Evolutionary conservation across 53 echinoderm and acorn worm genomes (phyloP), one percentile per base, ranked within the genome.

Genomic region (Holothuria leucospilota): DNA sequence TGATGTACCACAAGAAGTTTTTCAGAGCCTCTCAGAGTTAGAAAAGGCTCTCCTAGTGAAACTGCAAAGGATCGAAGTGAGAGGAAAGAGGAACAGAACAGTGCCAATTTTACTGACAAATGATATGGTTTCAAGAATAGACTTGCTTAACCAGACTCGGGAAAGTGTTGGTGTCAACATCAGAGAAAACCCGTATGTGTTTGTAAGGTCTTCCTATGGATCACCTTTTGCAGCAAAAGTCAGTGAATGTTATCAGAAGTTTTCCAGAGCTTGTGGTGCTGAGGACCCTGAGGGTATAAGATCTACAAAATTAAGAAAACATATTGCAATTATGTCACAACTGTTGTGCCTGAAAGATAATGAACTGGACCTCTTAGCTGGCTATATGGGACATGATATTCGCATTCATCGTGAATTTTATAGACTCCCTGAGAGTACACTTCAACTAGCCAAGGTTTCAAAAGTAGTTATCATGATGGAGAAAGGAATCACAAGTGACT

Each of bases 371-470:
- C n/a, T n/a, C n/a, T n/a, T n/a, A n/a, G n/a, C n/a, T n/a, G n/a
- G n/a, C n/a, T n/a, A n/a, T n/a, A n/a, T n/a, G n/a, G n/a, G n/a
- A n/a, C n/a, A n/a, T n/a, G n/a, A n/a, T n/a, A n/a, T n/a, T n/a
- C n/a, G n/a, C n/a, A n/a, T n/a, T n/a, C n/a, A n/a, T n/a, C n/a
- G n/a, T 21, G 87, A 90, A 40, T 87, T 51, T 93, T n/a, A 90
- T 51, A 7, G 84, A 13, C 59, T 90, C 2, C 84, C 90, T 1
- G 85, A 90, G 63, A 78, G 79, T 20, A 70, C 87, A 8, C 56
- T 93, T 20, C 87, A 84, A 42, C 71, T 90, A 1, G 93, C 93
- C 29, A 93, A 93, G 63, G 90, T 93, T 8, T 84, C 90, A 23
- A 90, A 93, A 69, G 6, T 93, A 8, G 85, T 90, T n/a, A n/a